phyloP scores from a whole-genome alignment of 2,797 vertebrate species.

The Gymnodraco acuticeps region DNA sequence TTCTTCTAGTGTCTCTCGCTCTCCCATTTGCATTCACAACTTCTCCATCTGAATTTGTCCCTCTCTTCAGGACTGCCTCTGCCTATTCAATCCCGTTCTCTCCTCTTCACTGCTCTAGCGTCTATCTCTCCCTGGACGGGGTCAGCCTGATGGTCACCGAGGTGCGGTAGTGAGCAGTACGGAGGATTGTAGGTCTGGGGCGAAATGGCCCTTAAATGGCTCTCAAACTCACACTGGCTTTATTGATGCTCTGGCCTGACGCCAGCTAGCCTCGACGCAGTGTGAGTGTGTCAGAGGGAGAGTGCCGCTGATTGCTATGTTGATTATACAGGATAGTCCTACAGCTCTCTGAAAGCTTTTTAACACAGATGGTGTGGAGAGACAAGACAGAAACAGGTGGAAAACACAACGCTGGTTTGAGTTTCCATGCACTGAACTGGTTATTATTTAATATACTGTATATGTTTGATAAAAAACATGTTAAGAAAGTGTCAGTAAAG shows the following conservation, averaged over 20 bases:
- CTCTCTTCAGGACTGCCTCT: slow-evolving; percentile 20
- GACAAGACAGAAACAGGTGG: slow-evolving; percentile 51
- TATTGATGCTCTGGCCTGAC: slow-evolving; percentile 85
- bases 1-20: slow-evolving; percentile 19
- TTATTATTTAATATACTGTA: background rate
- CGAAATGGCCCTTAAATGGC: slow-evolving; percentile 85
- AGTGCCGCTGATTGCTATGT: slow-evolving; percentile 75
- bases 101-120: background rate
- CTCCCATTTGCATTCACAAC: slow-evolving; percentile 53
- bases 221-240: slow-evolving; percentile 85
- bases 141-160: slow-evolving; percentile 67
- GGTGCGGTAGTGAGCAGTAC: slow-evolving; percentile 74
- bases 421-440: background rate
- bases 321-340: slow-evolving; percentile 72
- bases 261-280: slow-evolving; percentile 71
- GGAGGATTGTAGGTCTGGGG: slow-evolving; percentile 81
- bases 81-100: slow-evolving; percentile 23
- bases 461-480: background rate
- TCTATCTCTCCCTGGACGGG: slow-evolving; percentile 46
- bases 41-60: slow-evolving; percentile 47
- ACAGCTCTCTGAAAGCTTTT: slow-evolving; percentile 67
- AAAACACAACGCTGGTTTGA: background rate
- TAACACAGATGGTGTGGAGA: slow-evolving; percentile 47
- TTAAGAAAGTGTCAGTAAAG: background rate
- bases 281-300: slow-evolving; percentile 19